Conservation (phyloP, 2,113 vertebrate genomes). For the Semnornis frantzii region DNA sequence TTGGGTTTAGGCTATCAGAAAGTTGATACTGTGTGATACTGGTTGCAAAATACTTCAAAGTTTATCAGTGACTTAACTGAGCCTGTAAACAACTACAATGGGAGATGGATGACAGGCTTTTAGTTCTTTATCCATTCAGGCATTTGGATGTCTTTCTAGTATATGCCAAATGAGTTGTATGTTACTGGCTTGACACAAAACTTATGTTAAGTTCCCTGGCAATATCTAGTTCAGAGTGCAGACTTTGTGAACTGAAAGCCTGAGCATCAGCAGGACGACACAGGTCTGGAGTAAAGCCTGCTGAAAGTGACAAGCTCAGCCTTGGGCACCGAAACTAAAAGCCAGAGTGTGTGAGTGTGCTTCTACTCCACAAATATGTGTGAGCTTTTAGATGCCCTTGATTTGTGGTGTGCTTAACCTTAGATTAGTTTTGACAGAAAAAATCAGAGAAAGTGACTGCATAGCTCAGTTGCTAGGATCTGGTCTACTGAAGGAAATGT, state of each 20-base stretch:
- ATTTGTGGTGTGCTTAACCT: not conserved
- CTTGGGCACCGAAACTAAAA: not conserved
- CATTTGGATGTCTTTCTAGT: not conserved
- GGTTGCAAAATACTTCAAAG: not conserved
- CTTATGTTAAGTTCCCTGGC: not conserved
- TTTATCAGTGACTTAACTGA: not conserved
- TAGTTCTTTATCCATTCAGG: not conserved
- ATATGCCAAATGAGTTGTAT: not conserved
- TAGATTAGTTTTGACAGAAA: not conserved
- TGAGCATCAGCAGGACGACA: not conserved
- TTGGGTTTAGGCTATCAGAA: not conserved
- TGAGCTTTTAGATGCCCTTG: not conserved
- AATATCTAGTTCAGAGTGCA: not conserved
- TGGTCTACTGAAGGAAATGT: not conserved
- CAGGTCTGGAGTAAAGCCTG: not conserved
- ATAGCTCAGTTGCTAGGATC: not conserved
- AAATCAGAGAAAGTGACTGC: not conserved
- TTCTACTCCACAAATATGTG: not conserved
- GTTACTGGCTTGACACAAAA: not conserved
- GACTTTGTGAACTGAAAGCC: not conserved
- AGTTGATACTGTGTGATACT: not conserved
- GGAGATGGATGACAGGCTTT: not conserved
- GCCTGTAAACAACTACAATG: not conserved
- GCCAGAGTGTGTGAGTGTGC: fast-evolving
- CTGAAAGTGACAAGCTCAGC: not conserved